phyloP scores from a whole-genome alignment of 2,797 vertebrate genomes.

The Lates japonicus region DNA sequence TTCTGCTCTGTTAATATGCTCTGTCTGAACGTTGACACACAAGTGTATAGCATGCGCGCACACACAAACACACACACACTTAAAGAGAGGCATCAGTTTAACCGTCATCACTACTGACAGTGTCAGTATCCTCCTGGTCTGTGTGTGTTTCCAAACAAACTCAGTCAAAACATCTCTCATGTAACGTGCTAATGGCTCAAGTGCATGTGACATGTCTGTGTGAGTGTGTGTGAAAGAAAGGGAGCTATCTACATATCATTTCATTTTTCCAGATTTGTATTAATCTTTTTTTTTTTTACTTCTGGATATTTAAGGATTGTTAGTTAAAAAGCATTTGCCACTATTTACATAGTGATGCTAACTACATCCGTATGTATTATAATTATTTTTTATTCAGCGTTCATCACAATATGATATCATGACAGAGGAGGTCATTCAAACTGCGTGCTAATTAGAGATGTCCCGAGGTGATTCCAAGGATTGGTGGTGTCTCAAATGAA shows the following conservation, averaged over 20 bases:
- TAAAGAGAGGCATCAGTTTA: conserved; percentile 18
- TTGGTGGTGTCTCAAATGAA: too few species aligned
- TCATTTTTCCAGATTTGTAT: background rate
- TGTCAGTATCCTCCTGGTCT: conserved; percentile 12
- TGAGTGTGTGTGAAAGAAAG: background rate
- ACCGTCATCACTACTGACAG: background rate
- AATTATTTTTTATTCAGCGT: background rate
- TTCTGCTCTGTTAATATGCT: conserved; percentile 61
- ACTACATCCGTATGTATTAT: too few species aligned
- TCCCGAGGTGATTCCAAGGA: too few species aligned
- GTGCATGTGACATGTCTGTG: background rate
- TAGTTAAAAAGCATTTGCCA: too few species aligned
- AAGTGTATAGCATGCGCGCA: background rate
- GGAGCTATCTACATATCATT: background rate
- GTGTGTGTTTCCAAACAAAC: conserved; percentile 3
- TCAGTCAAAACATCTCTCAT: background rate
- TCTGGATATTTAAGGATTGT: too few species aligned
- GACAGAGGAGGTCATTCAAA: too few species aligned
- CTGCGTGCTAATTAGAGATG: too few species aligned
- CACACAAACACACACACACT: conserved; percentile 7
- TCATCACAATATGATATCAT: too few species aligned
- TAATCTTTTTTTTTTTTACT: too few species aligned
- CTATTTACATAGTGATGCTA: too few species aligned
- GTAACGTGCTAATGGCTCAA: background rate
- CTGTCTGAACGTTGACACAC: conserved; percentile 42